These are phyloP conservation scores for Plutella xylostella DNA, from an alignment of 2,888 invertebrate species.

Conservation along the genomic window DNA sequence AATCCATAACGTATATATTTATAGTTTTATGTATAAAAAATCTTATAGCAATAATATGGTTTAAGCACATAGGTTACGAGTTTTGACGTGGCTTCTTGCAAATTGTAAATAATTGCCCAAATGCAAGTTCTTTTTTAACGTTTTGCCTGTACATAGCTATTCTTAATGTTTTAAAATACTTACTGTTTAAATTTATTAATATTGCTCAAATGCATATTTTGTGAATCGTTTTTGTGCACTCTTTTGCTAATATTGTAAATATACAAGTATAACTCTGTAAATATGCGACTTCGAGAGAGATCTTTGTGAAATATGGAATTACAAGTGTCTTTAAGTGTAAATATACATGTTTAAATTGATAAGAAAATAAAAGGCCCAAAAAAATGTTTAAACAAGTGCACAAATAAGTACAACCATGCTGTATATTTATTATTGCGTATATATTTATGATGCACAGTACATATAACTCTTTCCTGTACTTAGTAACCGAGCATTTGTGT, in stretches of 20 bases:
- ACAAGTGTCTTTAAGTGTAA: conserved; percentile 9
- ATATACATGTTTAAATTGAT: conserved; percentile 28
- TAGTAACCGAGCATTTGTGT: too few species aligned
- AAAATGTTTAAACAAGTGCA: conserved; percentile 61
- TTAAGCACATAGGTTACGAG: conserved; percentile 16
- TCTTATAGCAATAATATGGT: conserved; percentile 49
- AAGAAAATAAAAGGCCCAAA: conserved; percentile 56
- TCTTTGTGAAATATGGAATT: conserved; percentile 20
- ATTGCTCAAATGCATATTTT: conserved; percentile 70
- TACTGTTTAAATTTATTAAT: conserved; percentile 48
- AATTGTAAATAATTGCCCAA: neutral
- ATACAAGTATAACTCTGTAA: conserved; percentile 31
- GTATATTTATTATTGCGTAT: too few species aligned
- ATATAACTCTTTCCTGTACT: too few species aligned
- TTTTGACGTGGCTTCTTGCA: neutral
- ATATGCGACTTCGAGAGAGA: conserved; percentile 46
- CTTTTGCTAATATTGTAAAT: conserved; percentile 57
- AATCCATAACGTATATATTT: neutral
- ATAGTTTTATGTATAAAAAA: conserved; percentile 31
- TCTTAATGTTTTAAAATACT: conserved; percentile 3
- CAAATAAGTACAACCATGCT: conserved; percentile 50
- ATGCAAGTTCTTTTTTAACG: neutral
- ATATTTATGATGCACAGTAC: too few species aligned
- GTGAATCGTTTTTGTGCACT: conserved; percentile 68
- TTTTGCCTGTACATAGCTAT: conserved; percentile 1